Evolutionary conservation across 2,113 vertebrate genomes (phyloP), one percentile per base, ranked within the genome.

Genomic region (Harpagus bidentatus): DNA sequence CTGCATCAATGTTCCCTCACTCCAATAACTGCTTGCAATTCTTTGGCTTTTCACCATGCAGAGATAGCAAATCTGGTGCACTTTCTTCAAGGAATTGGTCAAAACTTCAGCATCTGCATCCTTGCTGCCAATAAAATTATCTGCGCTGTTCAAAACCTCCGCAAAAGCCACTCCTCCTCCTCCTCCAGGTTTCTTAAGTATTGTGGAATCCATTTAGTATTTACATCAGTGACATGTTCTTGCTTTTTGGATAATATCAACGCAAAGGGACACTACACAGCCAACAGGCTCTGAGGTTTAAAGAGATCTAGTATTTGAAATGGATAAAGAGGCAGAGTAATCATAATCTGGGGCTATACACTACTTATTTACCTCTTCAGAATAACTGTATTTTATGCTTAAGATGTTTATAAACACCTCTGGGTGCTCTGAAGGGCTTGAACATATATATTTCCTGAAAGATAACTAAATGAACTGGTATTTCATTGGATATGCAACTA

Each of bases 21-120:
- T 89, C 72, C 93, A 93, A 96, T 95, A 91, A 91, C 31, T 80
- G 91, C 91, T 69, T 72, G 73, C 73, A 82, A 91, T 61, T 11
- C 81, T 86, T 76, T 91, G 91, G 97, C 95, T 94, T 93, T 89
- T 94, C 29, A 85, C 91, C 78, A 59, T 72, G 89, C 84, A 93
- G 53, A 95, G 78, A 89, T 50, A 76, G 93, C 95, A 94, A 85
- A 96, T 62, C 42, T 61, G 4, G 3, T 7, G 32, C 73, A 48
- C 28, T 80, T 89, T 50, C 87, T 73, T 82, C 43, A 87, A 73
- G 58, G 70, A 82, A 76, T 6, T 93, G 94, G 91, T 94, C 89
- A 96, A 47, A 97, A 70, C 93, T 82, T 89, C 70, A 87, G 69
- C 74, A 76, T 72, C 53, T 79, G 61, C 86, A 87, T 48, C 83